Conservation (phyloP, 2,113 vertebrate species). For the Micronycteris hirsuta region DNA sequence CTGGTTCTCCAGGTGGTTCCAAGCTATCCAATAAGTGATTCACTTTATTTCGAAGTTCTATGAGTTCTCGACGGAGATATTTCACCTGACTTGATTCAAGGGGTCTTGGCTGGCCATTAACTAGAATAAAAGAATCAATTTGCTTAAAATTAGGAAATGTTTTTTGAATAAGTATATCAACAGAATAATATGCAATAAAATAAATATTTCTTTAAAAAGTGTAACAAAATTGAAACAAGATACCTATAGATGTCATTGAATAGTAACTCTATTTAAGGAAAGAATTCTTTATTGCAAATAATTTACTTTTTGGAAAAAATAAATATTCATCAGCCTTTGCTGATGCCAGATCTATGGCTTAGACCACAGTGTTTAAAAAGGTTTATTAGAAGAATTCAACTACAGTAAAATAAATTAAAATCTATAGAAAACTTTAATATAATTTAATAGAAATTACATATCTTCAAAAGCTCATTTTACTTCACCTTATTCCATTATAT, state of each 20-base stretch:
- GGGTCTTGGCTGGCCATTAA: conserved; percentile 96
- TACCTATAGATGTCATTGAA: not conserved
- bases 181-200: not conserved
- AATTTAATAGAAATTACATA: not conserved
- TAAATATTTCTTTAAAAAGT: conserved; percentile 2
- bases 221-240: conserved; percentile 12
- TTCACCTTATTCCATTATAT: not conserved
- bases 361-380: not conserved
- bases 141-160: conserved; percentile 17
- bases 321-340: not conserved
- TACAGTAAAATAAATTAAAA: conserved; percentile 9
- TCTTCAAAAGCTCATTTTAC: conserved; percentile 12
- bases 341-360: not conserved
- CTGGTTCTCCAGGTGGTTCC: conserved; percentile 93
- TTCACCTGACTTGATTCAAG: conserved; percentile 98
- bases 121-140: conserved; percentile 79
- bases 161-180: not conserved
- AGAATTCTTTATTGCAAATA: not conserved
- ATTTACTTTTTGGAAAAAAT: not conserved
- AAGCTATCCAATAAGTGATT: conserved; percentile 95
- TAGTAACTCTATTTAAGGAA: not conserved
- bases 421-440: not conserved
- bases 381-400: not conserved
- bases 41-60: conserved; percentile 98
- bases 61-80: conserved; percentile 95